These are phyloP conservation scores for Acanthosepion lycidas DNA, from an alignment of 2,888 invertebrate genomes.

Conservation along the genomic window DNA sequence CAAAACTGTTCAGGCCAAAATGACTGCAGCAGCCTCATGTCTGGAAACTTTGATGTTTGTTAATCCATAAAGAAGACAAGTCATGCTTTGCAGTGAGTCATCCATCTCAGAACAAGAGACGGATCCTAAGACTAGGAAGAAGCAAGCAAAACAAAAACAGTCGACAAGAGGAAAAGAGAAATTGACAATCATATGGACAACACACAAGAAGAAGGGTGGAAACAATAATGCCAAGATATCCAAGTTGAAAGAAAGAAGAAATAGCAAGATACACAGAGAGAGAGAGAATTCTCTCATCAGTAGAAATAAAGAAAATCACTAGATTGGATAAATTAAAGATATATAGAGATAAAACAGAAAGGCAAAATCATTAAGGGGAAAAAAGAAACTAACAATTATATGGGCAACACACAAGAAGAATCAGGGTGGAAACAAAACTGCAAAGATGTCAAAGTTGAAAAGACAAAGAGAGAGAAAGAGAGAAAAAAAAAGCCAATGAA, in stretches of 20 bases:
- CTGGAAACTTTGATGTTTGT: conserved; percentile 21
- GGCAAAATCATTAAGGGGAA: background rate
- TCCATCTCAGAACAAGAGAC: background rate
- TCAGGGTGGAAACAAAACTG: background rate
- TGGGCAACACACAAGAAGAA: background rate
- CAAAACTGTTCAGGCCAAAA: conserved; percentile 4
- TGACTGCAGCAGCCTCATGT: background rate
- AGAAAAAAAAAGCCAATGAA: background rate
- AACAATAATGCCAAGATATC: background rate
- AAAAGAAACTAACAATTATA: background rate
- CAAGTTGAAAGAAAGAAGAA: background rate
- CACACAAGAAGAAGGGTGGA: background rate
- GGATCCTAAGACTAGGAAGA: background rate
- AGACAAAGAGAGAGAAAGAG: background rate
- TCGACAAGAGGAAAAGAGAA: too few species aligned
- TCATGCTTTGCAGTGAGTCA: background rate
- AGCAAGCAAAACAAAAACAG: background rate
- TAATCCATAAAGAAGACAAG: background rate
- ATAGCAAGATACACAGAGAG: background rate
- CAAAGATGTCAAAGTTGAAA: background rate
- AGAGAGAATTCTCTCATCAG: background rate
- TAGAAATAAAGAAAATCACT: background rate
- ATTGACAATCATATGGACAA: background rate
- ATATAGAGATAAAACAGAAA: background rate
- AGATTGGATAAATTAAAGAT: too few species aligned